phyloP scores from a whole-genome alignment of 2,113 vertebrate genomes.

The Scalopus aquaticus region DNA sequence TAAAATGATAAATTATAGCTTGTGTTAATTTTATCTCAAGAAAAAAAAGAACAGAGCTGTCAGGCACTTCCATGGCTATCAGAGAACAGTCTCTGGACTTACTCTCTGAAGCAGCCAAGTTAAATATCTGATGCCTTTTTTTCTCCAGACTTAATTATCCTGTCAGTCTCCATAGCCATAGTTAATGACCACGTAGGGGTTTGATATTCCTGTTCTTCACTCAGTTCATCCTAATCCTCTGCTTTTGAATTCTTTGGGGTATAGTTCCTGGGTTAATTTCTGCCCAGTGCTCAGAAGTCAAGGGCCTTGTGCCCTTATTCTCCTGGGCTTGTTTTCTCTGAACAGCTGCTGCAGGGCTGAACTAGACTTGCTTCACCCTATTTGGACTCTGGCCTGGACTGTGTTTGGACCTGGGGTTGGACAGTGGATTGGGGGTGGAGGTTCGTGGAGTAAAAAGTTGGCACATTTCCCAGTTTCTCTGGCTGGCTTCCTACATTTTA shows the following conservation, averaged over 20 bases:
- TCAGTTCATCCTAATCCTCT: background rate
- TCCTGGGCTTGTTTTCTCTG: background rate
- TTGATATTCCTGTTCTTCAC: background rate
- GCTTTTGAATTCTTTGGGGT: background rate
- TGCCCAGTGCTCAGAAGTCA: background rate
- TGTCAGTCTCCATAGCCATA: background rate
- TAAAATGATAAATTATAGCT: background rate
- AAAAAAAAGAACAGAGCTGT: background rate
- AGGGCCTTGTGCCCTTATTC: background rate
- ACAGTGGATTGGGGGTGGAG: background rate
- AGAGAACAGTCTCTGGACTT: background rate
- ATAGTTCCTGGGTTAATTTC: background rate
- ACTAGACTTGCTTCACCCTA: background rate
- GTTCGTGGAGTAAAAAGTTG: background rate
- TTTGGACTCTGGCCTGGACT: background rate
- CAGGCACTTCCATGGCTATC: background rate
- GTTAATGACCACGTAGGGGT: background rate
- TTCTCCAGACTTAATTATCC: background rate
- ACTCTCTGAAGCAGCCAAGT: background rate
- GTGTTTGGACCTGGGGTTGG: background rate
- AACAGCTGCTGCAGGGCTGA: background rate
- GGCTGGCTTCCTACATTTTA: background rate
- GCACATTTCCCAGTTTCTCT: background rate
- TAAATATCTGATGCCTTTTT: background rate
- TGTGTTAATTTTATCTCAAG: background rate